These are phyloP conservation scores for Cantharis rustica DNA, from an alignment of 2,888 invertebrate species.

Conservation along the genomic window DNA sequence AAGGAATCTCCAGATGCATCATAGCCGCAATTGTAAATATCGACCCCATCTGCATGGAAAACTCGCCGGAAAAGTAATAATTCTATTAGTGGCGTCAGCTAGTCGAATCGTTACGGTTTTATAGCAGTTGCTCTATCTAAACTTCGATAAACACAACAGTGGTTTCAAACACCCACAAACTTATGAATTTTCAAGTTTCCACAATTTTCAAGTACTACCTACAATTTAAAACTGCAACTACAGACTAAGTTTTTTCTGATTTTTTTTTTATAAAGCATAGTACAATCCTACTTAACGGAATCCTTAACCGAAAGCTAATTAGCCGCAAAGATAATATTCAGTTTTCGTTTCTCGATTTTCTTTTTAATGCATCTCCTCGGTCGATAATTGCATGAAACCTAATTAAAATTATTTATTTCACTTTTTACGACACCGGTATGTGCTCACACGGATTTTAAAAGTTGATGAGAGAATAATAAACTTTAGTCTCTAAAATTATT, in stretches of 20 bases:
- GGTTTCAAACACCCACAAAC: neutral
- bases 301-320: neutral
- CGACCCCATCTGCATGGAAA: slow-evolving; percentile 16
- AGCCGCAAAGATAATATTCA: neutral
- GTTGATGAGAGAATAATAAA: neutral
- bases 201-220: neutral
- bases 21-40: slow-evolving; percentile 20
- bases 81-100: slow-evolving; percentile 28
- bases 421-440: neutral
- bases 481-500: neutral
- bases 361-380: neutral
- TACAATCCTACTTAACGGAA: too few species aligned
- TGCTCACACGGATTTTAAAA: neutral
- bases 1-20: slow-evolving; percentile 23
- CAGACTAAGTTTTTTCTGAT: neutral
- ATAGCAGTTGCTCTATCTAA: slow-evolving; percentile 25
- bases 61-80: slow-evolving; percentile 27
- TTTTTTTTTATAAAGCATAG: neutral
- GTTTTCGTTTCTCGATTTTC: neutral
- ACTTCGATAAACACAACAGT: slow-evolving; percentile 22
- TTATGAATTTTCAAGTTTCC: neutral
- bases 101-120: slow-evolving; percentile 27
- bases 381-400: neutral
- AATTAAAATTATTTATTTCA: neutral
- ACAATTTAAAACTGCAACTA: neutral